Evolutionary conservation across 2,888 invertebrate genomes (phyloP), one percentile per base, ranked within the genome.

Genomic region (Cantharis flavilabris): DNA sequence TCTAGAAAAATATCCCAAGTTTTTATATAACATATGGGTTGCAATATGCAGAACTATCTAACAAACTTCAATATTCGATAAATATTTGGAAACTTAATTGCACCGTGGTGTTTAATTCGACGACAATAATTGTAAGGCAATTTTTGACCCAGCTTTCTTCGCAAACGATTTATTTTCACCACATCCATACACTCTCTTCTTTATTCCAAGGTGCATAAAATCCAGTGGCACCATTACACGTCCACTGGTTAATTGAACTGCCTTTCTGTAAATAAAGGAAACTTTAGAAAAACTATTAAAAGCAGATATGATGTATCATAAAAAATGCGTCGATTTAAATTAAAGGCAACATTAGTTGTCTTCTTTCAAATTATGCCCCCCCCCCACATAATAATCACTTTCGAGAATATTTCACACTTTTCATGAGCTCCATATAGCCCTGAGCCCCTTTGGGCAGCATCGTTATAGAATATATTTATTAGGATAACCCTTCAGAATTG

Each of bases 61-160:
- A 16, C 16, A 16, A 63, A 63, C 14, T 63, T 16, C 3, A 63
- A 63, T 18, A 63, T 63, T 14, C 3, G 10, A 63, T 63, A 63
- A 16, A 63, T 63, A 16, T 63, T 20, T 20, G 16, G 16, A 16
- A 63, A 63, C 63, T 63, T 63, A 63, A 16, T 18, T 20, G 16
- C 63, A 63, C 9, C 3, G 18, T 18, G 63, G 63, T 16, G 10
- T 14, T 63, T 14, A 63, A 63, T 63, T 16, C 9, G 63, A 14
- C 7, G 82, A 80, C 30, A 91, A 84, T 20, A 90, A 88, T 81
- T 92, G 91, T 11, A 96, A 89, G 0, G 95, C 96, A 75, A 94
- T 90, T 86, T 96, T 96, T 0, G 96, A 93, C 0, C 96, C 95
- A 0, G 96, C 94, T 26, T 93, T 90, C 85, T 94, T 95, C 0